These are phyloP conservation scores for Microchirus variegatus DNA, from an alignment of 2,797 vertebrate genomes.

Conservation along the genomic window DNA sequence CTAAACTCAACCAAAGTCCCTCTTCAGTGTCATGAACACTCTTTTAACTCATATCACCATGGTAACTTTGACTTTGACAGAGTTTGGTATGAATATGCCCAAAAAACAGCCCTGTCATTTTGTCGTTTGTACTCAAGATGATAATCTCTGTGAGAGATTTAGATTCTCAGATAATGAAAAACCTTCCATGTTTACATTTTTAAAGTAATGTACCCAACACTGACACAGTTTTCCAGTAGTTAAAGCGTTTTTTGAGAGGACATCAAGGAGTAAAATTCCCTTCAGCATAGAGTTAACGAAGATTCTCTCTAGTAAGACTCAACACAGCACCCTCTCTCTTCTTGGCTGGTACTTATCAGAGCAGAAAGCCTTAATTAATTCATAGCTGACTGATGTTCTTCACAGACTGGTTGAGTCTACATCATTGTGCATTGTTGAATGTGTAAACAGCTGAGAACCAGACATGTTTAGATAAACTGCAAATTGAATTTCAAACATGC, in stretches of 20 bases:
- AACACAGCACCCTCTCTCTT: constrained; percentile 56
- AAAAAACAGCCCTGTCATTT: no score
- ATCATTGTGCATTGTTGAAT: constrained; percentile 77
- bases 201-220: background rate
- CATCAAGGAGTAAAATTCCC: constrained; percentile 56
- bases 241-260: no score
- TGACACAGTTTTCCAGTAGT: no score
- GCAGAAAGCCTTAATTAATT: constrained; percentile 81
- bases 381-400: constrained; percentile 77
- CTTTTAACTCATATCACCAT: no score
- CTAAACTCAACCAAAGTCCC: no score
- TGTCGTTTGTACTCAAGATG: no score
- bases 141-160: no score
- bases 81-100: no score
- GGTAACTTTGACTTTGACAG: no score
- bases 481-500: constrained; percentile 52
- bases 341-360: constrained; percentile 78
- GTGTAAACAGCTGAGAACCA: constrained; percentile 74
- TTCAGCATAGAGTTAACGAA: constrained; percentile 61
- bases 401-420: constrained; percentile 66
- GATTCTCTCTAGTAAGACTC: constrained; percentile 60
- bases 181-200: constrained; percentile 23
- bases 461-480: constrained; percentile 43
- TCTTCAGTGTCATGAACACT: no score
- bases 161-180: no score